Conservation (phyloP, 2,888 invertebrate species). For the Antheraea assamensis region DNA sequence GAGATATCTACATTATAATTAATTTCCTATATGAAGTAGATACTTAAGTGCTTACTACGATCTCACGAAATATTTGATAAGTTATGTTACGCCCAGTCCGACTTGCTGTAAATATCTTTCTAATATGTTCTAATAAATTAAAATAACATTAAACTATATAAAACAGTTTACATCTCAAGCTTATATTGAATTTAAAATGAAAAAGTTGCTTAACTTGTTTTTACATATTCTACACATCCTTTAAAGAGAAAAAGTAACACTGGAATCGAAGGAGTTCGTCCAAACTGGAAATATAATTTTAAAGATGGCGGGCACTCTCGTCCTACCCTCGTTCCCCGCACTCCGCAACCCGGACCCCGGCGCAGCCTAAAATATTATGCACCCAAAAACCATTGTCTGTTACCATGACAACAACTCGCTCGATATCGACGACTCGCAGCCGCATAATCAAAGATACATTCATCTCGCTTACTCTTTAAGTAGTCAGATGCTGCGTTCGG, state of each 20-base stretch:
- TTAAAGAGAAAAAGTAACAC: conserved; percentile 56
- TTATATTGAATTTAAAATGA: neutral
- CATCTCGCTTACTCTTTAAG: conserved; percentile 74
- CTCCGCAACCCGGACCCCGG: conserved; percentile 56
- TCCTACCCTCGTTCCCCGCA: conserved; percentile 58
- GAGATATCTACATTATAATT: no score
- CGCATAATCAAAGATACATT: conserved; percentile 66
- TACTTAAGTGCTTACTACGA: no score
- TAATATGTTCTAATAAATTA: neutral
- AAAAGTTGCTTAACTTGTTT: conserved; percentile 5
- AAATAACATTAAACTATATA: neutral
- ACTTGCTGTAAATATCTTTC: neutral
- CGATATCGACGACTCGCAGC: conserved; percentile 68
- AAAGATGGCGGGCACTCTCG: conserved; percentile 78
- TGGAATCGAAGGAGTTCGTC: conserved; percentile 70
- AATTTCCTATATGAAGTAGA: no score
- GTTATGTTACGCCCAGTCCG: no score
- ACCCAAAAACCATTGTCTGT: conserved; percentile 83
- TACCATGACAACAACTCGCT: conserved; percentile 78
- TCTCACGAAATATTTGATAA: no score
- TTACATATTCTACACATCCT: conserved; percentile 49
- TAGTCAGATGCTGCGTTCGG: conserved; percentile 66
- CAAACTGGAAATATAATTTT: conserved; percentile 81
- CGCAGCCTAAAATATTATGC: conserved; percentile 83
- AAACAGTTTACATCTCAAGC: neutral